Base-by-base conservation (phyloP, 2,888 invertebrate genomes). In the Melikaiella ostensackeni region DNA sequence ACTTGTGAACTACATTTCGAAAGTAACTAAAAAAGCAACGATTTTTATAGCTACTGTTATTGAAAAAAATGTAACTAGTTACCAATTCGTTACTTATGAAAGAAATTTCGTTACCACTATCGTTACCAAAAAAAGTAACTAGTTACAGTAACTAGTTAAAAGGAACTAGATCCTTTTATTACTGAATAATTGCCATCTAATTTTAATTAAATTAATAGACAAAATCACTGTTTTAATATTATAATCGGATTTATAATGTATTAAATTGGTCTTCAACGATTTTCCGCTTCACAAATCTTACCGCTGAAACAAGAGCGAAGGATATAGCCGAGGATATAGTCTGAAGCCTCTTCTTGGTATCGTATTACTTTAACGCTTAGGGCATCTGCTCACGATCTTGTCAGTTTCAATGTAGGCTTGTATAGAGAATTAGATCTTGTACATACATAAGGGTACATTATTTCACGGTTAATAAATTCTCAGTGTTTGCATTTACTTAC, bases 391-490 rank as follows among this genome's bases (percentile, higher is more conserved):
- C 64, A 64, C 42, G 42, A 64, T 64, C 38, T 42, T 64, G 64
- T 64, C 42, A n/a, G 24, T 64, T 64, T 64, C 24, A 64, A 64
- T 64, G 64, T 24, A 64, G 24, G 11, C 42, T 38, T 64, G 38
- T 42, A 64, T 64, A 64, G 19, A 42, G 38, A 38, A 64, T 64
- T 64, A 42, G 42, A 64, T 42, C 38, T 64, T 24, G 4, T 21
- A 24, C 21, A 16, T 64, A 16, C n/a, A 42, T 42, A 24, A 64
- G 38, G n/a, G 21, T 42, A 42, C 38, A 64, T 27, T 27, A 64
- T 42, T 42, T 42, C 42, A 64, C 16, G 24, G 42, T 64, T 64
- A 24, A 64, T 42, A 24, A 64, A 38, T n/a, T 64, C 24, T 21
- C 13, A 38, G 38, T n/a, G 3, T n/a, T 63, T 7, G 6, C 46